Evolutionary conservation across 2,888 invertebrate genomes (phyloP).

Genomic region (Gortyna flavago): DNA sequence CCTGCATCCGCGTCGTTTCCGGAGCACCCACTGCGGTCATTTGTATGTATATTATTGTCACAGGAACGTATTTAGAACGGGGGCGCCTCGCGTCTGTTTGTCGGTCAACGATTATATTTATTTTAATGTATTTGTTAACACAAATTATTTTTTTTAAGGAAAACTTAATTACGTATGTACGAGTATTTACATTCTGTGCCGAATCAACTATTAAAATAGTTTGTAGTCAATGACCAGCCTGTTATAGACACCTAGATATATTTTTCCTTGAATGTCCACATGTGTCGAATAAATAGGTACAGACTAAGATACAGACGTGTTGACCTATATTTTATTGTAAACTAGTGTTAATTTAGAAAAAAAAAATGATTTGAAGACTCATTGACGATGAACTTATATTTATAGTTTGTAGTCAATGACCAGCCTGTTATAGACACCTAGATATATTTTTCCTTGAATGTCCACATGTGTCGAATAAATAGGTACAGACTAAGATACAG

Average conservation of each 20-base stretch:
- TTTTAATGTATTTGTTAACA: background rate
- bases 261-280: background rate
- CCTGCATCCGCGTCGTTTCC: slow-evolving; percentile 73
- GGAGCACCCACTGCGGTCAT: slow-evolving; percentile 61
- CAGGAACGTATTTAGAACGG: slow-evolving; percentile 45
- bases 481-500: background rate
- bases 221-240: background rate
- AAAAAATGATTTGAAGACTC: background rate
- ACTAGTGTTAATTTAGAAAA: background rate
- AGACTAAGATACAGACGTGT: background rate
- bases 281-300: slow-evolving; percentile 1
- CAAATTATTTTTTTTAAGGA: slow-evolving; percentile 2
- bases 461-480: slow-evolving; percentile 3
- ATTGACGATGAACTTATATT: background rate
- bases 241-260: background rate
- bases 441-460: background rate
- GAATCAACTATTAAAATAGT: background rate
- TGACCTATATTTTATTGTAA: slow-evolving; percentile 8
- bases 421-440: background rate
- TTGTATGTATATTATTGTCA: slow-evolving; percentile 31
- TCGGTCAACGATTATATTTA: background rate
- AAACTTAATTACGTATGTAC: background rate
- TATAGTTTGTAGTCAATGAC: background rate
- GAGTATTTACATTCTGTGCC: background rate
- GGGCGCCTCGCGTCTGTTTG: background rate